Conservation (phyloP, 1,140 invertebrate species). For the Solenopsis fugax region DNA sequence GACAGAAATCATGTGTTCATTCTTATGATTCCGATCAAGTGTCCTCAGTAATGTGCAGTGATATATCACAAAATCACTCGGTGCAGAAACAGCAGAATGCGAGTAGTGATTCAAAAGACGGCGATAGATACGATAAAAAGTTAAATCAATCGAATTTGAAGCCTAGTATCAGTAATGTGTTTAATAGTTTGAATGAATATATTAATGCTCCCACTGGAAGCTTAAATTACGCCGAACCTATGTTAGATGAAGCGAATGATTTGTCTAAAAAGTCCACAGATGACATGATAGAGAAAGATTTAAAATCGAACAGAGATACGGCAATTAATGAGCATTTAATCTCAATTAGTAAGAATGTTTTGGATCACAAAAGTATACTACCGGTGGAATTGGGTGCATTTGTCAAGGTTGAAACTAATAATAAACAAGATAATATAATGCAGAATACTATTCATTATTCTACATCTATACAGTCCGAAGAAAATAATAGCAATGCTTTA, state of each 20-base stretch:
- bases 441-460: slow-evolving; percentile 8
- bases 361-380: slow-evolving; percentile 15
- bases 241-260: slow-evolving; percentile 44
- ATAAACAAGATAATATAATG: slow-evolving; percentile 26
- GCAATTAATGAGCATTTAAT: neutral
- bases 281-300: neutral
- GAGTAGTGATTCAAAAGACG: slow-evolving; percentile 73
- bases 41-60: slow-evolving; percentile 77
- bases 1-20: slow-evolving; percentile 74
- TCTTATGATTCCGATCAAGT: slow-evolving; percentile 72
- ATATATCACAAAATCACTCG: slow-evolving; percentile 78
- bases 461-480: slow-evolving; percentile 9
- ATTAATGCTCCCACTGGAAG: slow-evolving; percentile 85
- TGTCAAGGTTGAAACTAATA: neutral
- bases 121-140: slow-evolving; percentile 84
- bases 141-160: slow-evolving; percentile 84
- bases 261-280: neutral
- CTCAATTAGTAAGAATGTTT: neutral
- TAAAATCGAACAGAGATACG: neutral
- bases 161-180: slow-evolving; percentile 88
- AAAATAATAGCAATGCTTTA: neutral
- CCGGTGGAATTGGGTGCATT: neutral
- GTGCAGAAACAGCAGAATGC: slow-evolving; percentile 81
- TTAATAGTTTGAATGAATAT: slow-evolving; percentile 89
- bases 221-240: slow-evolving; percentile 72